phyloP scores from a whole-genome alignment of 2,113 vertebrate genomes.

The Narcine bancroftii region DNA sequence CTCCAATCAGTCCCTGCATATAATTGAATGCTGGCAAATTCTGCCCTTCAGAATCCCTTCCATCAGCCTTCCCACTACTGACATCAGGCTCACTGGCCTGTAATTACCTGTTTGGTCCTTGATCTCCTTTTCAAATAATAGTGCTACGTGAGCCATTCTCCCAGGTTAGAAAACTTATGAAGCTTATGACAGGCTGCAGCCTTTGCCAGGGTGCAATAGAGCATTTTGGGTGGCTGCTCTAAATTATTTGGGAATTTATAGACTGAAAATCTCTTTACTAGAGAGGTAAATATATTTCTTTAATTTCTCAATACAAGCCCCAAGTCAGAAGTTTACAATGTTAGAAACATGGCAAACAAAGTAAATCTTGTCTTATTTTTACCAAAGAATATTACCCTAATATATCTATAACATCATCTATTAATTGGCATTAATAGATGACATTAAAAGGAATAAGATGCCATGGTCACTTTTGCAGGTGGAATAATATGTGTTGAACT shows the following conservation, averaged over 20 bases:
- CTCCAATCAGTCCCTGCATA: too few relatives aligned
- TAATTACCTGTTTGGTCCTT: too few relatives aligned
- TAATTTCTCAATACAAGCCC: background rate
- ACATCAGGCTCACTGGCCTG: too few relatives aligned
- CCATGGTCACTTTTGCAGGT: background rate
- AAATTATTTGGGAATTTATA: background rate
- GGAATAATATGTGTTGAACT: background rate
- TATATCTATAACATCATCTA: slow-evolving; percentile 30
- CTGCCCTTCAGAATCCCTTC: too few relatives aligned
- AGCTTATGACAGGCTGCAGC: background rate
- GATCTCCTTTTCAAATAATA: too few relatives aligned
- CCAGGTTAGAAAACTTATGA: too few relatives aligned
- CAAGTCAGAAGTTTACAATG: background rate
- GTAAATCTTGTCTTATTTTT: background rate
- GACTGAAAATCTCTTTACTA: background rate
- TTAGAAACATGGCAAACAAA: background rate
- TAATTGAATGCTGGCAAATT: too few relatives aligned
- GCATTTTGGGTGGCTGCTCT: background rate
- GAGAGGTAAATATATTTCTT: background rate
- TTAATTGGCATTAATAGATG: background rate
- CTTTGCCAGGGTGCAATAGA: background rate
- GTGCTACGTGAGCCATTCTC: too few relatives aligned
- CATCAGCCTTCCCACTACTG: too few relatives aligned
- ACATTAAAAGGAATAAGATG: slow-evolving; percentile 9
- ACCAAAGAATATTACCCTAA: background rate